Conservation (phyloP, 2,888 invertebrate genomes). For the Oscheius sp. region DNA sequence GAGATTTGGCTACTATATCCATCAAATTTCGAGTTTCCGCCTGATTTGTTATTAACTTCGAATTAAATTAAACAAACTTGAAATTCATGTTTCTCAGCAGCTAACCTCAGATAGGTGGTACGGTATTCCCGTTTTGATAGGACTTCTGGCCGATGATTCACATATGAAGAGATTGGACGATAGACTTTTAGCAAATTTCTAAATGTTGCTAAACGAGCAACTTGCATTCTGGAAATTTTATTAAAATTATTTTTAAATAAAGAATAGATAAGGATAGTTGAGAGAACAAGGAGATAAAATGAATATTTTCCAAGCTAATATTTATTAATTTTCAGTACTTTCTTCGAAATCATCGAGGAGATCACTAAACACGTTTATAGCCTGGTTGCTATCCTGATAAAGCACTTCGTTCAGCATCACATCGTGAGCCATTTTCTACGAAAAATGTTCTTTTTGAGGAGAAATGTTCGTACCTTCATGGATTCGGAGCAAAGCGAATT, state of each 20-base stretch:
- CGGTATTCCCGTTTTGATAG: too few relatives aligned
- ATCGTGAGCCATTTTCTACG: not conserved
- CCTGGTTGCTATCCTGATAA: conserved; percentile 12
- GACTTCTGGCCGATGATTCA: not conserved
- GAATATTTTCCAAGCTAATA: too few relatives aligned
- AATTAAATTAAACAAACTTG: not conserved
- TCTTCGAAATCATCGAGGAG: conserved; percentile 2
- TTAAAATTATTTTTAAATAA: too few relatives aligned
- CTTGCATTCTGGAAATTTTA: too few relatives aligned
- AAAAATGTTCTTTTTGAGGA: not conserved
- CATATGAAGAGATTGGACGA: not conserved
- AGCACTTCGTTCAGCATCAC: conserved; percentile 6
- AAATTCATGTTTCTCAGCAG: conserved; percentile 14
- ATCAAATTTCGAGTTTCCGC: conserved; percentile 93
- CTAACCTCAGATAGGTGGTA: too few relatives aligned
- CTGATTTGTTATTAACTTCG: conserved; percentile 94
- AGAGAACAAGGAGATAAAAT: not conserved
- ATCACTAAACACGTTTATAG: not conserved
- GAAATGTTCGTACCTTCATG: not conserved
- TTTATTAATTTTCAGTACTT: not conserved
- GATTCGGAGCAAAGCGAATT: conserved; percentile 1
- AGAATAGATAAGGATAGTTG: not conserved
- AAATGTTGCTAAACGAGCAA: too few relatives aligned
- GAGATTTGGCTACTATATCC: conserved; percentile 93
- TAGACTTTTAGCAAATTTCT: too few relatives aligned